Base-by-base conservation (phyloP, 1,140 invertebrate species). In the Chymomyza costata region DNA sequence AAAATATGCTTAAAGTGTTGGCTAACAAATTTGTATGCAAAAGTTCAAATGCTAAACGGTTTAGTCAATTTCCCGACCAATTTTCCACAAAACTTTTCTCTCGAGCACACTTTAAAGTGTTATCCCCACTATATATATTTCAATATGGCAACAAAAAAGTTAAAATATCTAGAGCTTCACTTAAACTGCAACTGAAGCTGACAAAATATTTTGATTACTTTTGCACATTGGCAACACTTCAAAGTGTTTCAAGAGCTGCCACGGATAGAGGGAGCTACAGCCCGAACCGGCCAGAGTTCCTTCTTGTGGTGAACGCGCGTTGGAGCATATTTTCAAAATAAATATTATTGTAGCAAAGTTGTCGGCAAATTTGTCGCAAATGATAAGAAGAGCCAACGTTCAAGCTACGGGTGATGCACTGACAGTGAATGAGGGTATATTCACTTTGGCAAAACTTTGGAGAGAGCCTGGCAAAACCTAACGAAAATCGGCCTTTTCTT, bases 171-270 rank as follows among this genome's bases (percentile, higher is more conserved):
- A n/a, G n/a, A n/a, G 17, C 41, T 31, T 30, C 40, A 25, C 19
- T 38, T 45, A 15, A 63, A 47, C 39, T 52, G 38, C 71, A 59
- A 38, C 53, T 55, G 65, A 55, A 65, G 73, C 74, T 78, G 73
- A 55, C 59, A 73, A 78, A 78, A 78, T 80, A 78, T 78, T 80
- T 59, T 68, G 73, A 78, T 78, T 78, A 78, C 71, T 76, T 76
- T 70, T 59, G 37, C 58, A 64, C 64, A 70, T 47, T 66, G 62
- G 62, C 68, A 55, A 63, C 67, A 68, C 65, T 74, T 71, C 45
- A 57, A 55, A 63, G 45, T 51, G 53, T 6, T 28, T 28, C 32
- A 34, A 34, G 32, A 3, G 32, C 32, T 34, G 32, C 13, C 8
- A 34, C 11, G 8, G 21, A 25, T 8, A 8, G 32, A 13, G 11